A percentile compares a stretch with the other conserved stretches of the same genome.
phyloP scores from a whole-genome alignment of 2,888 invertebrate genomes.

The Chloromyia formosa region DNA sequence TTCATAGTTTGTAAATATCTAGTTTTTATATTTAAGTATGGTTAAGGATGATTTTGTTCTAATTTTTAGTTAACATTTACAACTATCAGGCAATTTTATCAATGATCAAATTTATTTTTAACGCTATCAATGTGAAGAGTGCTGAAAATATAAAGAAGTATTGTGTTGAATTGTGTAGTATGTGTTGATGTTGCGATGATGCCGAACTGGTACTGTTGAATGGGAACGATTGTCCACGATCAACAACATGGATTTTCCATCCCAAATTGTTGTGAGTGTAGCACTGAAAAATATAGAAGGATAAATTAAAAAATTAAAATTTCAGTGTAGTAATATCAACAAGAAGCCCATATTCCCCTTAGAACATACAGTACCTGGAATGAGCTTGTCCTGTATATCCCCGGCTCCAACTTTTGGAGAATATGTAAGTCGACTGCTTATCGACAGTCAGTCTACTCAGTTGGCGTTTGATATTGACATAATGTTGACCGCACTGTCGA shows the following conservation, averaged over 20 bases:
- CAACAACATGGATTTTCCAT: constrained; percentile 91
- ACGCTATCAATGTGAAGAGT: constrained; percentile 59
- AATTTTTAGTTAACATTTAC: constrained; percentile 30
- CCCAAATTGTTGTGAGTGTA: constrained; percentile 91
- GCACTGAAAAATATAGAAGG: constrained; percentile 72
- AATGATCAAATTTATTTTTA: constrained; percentile 50
- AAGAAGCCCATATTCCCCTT: no score
- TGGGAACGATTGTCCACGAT: constrained; percentile 67
- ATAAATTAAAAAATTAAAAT: constrained; percentile 11
- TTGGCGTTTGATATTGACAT: no score
- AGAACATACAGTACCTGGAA: no score
- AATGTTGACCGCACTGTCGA: no score
- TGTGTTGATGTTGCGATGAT: constrained; percentile 47
- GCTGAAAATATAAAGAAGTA: constrained; percentile 54
- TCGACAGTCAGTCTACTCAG: no score
- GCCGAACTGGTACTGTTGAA: constrained; percentile 45
- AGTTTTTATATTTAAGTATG: no score
- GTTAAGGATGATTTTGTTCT: background rate
- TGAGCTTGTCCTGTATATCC: no score
- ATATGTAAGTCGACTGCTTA: no score
- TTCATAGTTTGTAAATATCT: no score
- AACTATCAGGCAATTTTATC: constrained; percentile 61
- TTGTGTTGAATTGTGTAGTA: constrained; percentile 42
- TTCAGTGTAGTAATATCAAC: no score
- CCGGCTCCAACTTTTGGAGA: no score